Evolutionary conservation across 92 coral and sea anemone species (phyloP).

Genomic region (Meandrina meandrites): DNA sequence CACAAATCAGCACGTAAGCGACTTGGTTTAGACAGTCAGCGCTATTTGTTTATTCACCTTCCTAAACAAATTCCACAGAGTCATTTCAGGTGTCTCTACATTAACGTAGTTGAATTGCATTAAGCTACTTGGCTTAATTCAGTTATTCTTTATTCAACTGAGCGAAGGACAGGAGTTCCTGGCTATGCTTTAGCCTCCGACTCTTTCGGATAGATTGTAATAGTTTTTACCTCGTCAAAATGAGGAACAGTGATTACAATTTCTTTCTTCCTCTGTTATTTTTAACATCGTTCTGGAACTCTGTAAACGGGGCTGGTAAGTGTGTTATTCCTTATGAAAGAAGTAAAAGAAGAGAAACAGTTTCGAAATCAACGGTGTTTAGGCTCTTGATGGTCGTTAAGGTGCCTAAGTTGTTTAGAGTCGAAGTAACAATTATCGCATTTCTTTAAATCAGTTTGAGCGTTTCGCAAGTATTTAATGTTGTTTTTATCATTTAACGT

Average conservation of each 20-base stretch:
- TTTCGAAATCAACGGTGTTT: too few relatives aligned
- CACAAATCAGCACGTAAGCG: background rate
- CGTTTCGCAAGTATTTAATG: too few relatives aligned
- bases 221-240: too few relatives aligned
- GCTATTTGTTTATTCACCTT: conserved; percentile 25
- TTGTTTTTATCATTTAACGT: too few relatives aligned
- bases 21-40: background rate
- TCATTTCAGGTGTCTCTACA: conserved; percentile 20
- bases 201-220: background rate
- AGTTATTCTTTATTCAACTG: background rate
- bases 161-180: background rate
- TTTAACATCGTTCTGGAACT: conserved; percentile 6
- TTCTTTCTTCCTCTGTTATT: background rate
- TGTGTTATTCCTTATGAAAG: background rate
- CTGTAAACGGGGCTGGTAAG: conserved; percentile 24
- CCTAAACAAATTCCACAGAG: background rate
- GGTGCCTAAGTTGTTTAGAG: too few relatives aligned
- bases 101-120: conserved; percentile 9
- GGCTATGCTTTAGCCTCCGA: conserved; percentile 33
- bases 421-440: too few relatives aligned
- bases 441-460: too few relatives aligned
- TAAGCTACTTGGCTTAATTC: background rate
- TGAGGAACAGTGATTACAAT: background rate
- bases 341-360: background rate
- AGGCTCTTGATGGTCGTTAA: too few relatives aligned